Evolutionary conservation across 2,888 invertebrate species (phyloP).

Genomic region (Oasisia sp.): DNA sequence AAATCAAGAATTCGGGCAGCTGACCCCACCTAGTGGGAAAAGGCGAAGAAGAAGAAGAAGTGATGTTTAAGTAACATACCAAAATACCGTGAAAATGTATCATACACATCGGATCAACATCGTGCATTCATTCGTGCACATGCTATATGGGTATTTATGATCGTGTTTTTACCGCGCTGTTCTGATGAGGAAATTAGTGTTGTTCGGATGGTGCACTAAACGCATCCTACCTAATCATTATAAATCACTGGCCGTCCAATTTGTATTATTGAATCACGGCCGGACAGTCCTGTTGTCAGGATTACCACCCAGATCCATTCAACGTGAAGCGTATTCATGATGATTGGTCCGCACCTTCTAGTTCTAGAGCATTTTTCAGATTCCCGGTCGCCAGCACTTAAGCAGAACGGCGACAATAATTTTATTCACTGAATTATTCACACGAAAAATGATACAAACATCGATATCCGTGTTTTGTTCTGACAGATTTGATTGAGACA

Average conservation of each 20-base stretch:
- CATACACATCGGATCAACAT: neutral
- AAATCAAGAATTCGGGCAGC: too few relatives aligned
- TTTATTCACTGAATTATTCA: neutral
- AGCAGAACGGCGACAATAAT: neutral
- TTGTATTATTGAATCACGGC: neutral
- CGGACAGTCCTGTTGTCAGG: neutral
- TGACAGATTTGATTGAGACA: neutral
- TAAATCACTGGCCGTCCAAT: neutral
- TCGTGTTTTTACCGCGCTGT: neutral
- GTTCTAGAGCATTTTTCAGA: neutral
- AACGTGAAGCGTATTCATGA: neutral
- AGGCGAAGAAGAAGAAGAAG: too few relatives aligned
- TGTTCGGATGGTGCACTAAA: neutral
- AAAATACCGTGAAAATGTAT: neutral
- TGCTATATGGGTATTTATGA: neutral
- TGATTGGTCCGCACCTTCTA: neutral
- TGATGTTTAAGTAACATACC: neutral
- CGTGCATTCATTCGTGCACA: neutral
- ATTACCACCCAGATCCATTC: neutral
- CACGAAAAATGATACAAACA: neutral
- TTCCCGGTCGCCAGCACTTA: neutral
- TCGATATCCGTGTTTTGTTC: neutral
- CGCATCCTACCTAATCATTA: neutral
- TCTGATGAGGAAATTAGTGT: slow-evolving; percentile 3
- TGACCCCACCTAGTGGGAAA: too few relatives aligned